A percentile compares a stretch with the other conserved stretches of the same genome.
These are phyloP conservation scores for Leptopterna dolabrata DNA, from an alignment of 2,888 invertebrate genomes.

Conservation along the genomic window DNA sequence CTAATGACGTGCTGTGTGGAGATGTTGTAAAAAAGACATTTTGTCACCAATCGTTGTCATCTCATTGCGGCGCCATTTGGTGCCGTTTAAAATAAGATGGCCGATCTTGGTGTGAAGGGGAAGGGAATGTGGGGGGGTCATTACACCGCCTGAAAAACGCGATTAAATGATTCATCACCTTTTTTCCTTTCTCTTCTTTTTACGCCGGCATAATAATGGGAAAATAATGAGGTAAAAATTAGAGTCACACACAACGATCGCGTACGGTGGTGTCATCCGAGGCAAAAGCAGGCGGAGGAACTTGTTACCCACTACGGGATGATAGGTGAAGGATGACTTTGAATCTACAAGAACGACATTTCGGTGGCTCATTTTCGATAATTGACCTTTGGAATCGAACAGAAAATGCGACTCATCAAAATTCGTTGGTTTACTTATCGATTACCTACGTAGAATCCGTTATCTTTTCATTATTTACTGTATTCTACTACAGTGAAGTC, in stretches of 20 bases:
- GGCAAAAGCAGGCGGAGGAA: background rate
- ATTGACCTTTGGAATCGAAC: too few relatives aligned
- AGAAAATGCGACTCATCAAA: too few relatives aligned
- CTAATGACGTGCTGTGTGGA: background rate
- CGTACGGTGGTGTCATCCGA: background rate
- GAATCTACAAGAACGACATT: too few relatives aligned
- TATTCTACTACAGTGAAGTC: too few relatives aligned
- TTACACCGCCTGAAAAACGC: conserved; percentile 21
- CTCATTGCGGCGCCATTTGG: conserved; percentile 6
- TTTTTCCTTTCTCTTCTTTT: background rate
- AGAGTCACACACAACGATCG: background rate
- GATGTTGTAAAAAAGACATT: conserved; percentile 34
- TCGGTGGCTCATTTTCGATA: too few relatives aligned
- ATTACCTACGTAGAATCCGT: too few relatives aligned
- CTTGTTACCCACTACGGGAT: background rate
- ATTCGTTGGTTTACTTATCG: too few relatives aligned
- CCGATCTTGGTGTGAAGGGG: background rate
- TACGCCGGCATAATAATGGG: background rate
- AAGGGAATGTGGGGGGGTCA: background rate
- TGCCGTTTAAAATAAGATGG: background rate
- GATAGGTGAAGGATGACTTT: background rate
- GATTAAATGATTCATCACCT: conserved; percentile 41
- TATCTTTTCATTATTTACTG: too few relatives aligned
- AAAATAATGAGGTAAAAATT: conserved; percentile 44
- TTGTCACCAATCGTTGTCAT: conserved; percentile 38